Percentiles rank a stretch among this genome's conserved stretches.
phyloP scores from a whole-genome alignment of 2,888 invertebrate genomes.

The Scaptomyza parva region DNA sequence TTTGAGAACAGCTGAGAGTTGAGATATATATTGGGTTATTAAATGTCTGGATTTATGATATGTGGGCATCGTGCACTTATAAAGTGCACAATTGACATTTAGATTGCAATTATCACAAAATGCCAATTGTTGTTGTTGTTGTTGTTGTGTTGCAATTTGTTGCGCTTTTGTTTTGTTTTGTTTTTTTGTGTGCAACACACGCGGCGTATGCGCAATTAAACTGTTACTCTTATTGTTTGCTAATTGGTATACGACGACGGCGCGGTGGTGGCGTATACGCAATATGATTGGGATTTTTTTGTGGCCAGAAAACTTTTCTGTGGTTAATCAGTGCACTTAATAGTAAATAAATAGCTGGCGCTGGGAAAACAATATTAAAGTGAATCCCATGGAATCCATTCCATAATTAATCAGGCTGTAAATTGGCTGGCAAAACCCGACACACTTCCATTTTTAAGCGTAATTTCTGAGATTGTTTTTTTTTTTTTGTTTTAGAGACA shows the following conservation, averaged over 20 bases:
- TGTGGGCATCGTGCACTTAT: conserved; percentile 44
- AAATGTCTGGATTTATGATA: conserved; percentile 32
- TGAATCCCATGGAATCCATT: conserved; percentile 61
- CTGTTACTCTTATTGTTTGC: conserved; percentile 2
- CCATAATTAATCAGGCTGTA: conserved; percentile 60
- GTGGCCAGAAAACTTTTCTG: conserved; percentile 47
- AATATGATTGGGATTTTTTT: conserved; percentile 23
- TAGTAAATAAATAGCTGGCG: conserved; percentile 26
- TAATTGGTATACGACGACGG: conserved; percentile 38
- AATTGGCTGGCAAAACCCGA: conserved; percentile 66
- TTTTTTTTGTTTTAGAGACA: too few species aligned
- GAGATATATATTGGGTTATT: conserved; percentile 16
- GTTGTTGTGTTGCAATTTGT: conserved; percentile 41
- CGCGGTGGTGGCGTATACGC: conserved; percentile 34
- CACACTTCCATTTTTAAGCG: conserved; percentile 25
- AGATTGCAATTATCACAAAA: conserved; percentile 40
- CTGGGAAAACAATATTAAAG: conserved; percentile 16
- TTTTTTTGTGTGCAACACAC: conserved; percentile 15
- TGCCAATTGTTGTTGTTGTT: too few species aligned
- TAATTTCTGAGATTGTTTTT: conserved; percentile 17
- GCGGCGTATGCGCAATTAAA: conserved; percentile 53
- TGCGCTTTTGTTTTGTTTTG: conserved; percentile 12
- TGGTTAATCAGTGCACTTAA: conserved; percentile 41
- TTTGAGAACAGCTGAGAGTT: conserved; percentile 39
- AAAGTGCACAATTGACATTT: conserved; percentile 39